Evolutionary conservation across 2,113 vertebrate genomes (phyloP).

Genomic region (Pomatostomus ruficeps): DNA sequence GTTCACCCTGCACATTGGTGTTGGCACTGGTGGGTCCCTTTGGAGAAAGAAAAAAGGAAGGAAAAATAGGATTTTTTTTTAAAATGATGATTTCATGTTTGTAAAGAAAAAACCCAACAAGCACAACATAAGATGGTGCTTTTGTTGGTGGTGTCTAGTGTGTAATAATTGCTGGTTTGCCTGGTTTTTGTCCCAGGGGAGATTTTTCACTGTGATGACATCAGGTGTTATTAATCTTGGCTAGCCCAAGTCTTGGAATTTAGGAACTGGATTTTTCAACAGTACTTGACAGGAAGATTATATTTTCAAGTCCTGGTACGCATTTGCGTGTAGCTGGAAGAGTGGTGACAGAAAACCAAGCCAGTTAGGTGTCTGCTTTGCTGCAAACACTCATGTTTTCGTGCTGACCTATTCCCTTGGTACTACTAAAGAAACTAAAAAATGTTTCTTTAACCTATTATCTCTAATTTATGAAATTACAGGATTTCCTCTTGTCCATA

Average conservation of each 20-base stretch:
- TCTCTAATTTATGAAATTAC: background rate
- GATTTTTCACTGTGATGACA: background rate
- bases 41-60: background rate
- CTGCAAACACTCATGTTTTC: background rate
- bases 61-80: background rate
- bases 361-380: rapidly evolving
- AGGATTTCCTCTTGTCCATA: conserved; percentile 51
- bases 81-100: background rate
- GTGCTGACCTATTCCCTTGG: background rate
- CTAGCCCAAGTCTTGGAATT: background rate
- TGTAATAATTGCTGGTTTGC: background rate
- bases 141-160: background rate
- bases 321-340: background rate
- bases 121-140: background rate
- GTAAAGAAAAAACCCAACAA: background rate
- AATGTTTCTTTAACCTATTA: background rate
- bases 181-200: background rate
- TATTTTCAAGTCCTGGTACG: background rate
- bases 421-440: background rate
- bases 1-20: background rate
- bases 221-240: background rate
- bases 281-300: background rate
- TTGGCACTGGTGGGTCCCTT: background rate
- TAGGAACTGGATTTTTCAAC: background rate
- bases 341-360: background rate